Base-by-base conservation (phyloP, 2,113 vertebrate genomes). In the Pleuronectes platessa region DNA sequence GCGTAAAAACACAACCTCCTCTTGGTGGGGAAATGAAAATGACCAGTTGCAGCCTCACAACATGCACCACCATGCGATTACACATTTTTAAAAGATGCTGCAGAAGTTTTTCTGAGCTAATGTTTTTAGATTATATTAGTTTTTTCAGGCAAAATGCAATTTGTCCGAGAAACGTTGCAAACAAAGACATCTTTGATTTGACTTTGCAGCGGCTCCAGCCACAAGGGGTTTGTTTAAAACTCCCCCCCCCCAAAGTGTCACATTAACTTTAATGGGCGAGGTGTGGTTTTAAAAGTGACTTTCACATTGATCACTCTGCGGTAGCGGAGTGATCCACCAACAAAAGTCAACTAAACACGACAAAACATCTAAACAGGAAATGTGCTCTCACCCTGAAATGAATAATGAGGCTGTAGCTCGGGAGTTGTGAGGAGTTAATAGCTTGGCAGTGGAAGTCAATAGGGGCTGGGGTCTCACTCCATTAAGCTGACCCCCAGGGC, bases 401-500 rank as follows among this genome's bases (percentile, higher is more conserved):
- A 97, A 96, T 96, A 97, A 97, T 97, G 97, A 96, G 94, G 93
- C 92, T 91, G 86, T 90, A 92, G 95, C 95, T 88, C 74, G 89
- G 91, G 91, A 93, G 93, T 96, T 96, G 96, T 96, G 95, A 95
- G 96, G 96, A 98, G 97, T 98, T 98, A 97, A 98, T 98, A 97
- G 97, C 97, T 96, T 96, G 94, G 81, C 94, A 94, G 94, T 96
- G 95, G 95, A 91, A 96, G 96, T 99, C 96, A 98, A 98, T 98
- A 96, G 96, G 95, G 94, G 94, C 95, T 93, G 94, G 95, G 96
- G 94, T 96, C 95, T 93, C 95, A 99, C 97, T 98, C 97, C 96
- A 99, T 99, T 99, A 99, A 98, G 95, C 95, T 98, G 97, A 99
- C 98, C 97, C 96, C 95, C 78, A 91, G 94, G 95, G 95, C 94